These are phyloP conservation scores for Aurelia sp. DNA, from an alignment of 30 jellyfish, hydroid and myxozoan species.

Conservation along the genomic window DNA sequence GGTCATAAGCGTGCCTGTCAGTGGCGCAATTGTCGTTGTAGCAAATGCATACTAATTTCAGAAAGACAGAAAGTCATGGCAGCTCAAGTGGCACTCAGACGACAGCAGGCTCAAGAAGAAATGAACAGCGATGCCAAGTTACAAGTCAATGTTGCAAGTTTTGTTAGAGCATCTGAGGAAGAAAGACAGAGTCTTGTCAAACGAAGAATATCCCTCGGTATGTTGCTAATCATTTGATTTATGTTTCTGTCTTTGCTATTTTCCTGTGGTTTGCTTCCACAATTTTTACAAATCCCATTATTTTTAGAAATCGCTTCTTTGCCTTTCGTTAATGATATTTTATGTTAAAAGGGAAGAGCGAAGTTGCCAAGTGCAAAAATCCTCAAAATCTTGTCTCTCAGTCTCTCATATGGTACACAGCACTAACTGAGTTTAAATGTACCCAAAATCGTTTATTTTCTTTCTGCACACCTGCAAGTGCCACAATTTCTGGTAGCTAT, in stretches of 20 bases:
- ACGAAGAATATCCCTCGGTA: constrained; percentile 62
- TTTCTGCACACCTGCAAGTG: no score
- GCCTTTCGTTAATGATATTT: no score
- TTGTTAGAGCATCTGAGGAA: constrained; percentile 84
- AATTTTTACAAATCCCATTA: no score
- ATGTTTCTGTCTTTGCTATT: background rate
- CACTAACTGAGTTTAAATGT: no score
- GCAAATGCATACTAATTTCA: constrained; percentile 80
- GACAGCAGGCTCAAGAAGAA: constrained; percentile 94
- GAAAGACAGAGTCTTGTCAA: constrained; percentile 76
- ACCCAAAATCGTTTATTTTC: no score
- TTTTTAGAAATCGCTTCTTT: no score
- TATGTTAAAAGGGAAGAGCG: no score
- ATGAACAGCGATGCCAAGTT: constrained; percentile 69
- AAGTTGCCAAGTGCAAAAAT: no score
- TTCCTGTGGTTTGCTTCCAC: no score
- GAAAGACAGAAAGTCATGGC: constrained; percentile 91
- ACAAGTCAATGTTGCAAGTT: constrained; percentile 79
- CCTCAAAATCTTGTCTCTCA: no score
- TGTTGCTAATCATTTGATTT: constrained; percentile 3
- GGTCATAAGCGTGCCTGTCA: constrained; percentile 87
- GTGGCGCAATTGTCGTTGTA: constrained; percentile 84
- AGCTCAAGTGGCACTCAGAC: constrained; percentile 86
- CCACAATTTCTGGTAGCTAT: no score
- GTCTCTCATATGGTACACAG: no score